Conservation (phyloP, 2,888 invertebrate genomes). For the Eupithecia pulchellata region DNA sequence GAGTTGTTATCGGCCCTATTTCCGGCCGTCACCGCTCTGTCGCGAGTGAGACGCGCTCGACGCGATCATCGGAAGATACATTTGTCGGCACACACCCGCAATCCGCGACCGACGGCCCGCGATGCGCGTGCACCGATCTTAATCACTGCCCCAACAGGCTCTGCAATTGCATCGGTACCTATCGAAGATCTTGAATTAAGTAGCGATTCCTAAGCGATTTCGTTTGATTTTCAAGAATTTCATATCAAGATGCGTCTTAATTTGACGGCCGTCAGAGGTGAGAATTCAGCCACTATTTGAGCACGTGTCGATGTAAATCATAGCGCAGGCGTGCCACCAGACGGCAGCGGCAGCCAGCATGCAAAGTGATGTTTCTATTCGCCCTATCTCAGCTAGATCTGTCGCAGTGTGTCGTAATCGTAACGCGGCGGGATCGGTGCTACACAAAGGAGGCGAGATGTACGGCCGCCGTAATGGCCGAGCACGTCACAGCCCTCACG, state of each 20-base stretch:
- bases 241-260: slow-evolving; percentile 51
- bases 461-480: slow-evolving; percentile 77
- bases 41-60: slow-evolving; percentile 62
- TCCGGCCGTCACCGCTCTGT: slow-evolving; percentile 80
- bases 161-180: slow-evolving; percentile 66
- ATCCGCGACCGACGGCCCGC: slow-evolving; percentile 57
- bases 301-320: slow-evolving; percentile 71
- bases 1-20: slow-evolving; percentile 83
- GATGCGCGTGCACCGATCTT: slow-evolving; percentile 67
- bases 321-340: slow-evolving; percentile 64
- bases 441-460: slow-evolving; percentile 82
- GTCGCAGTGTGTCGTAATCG: slow-evolving; percentile 81
- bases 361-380: slow-evolving; percentile 84
- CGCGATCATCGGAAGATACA: slow-evolving; percentile 81
- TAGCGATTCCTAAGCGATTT: slow-evolving; percentile 54
- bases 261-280: slow-evolving; percentile 61
- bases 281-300: slow-evolving; percentile 65
- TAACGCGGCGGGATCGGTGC: slow-evolving; percentile 77
- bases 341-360: slow-evolving; percentile 72
- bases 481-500: slow-evolving; percentile 74
- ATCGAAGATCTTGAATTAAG: slow-evolving; percentile 72
- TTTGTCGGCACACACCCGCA: slow-evolving; percentile 75
- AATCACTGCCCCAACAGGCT: slow-evolving; percentile 70
- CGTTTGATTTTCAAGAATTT: slow-evolving; percentile 50
- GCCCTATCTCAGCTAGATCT: slow-evolving; percentile 78